These are phyloP conservation scores for Drosophila longiperda DNA, from an alignment of 2,888 invertebrate genomes.

Conservation along the genomic window DNA sequence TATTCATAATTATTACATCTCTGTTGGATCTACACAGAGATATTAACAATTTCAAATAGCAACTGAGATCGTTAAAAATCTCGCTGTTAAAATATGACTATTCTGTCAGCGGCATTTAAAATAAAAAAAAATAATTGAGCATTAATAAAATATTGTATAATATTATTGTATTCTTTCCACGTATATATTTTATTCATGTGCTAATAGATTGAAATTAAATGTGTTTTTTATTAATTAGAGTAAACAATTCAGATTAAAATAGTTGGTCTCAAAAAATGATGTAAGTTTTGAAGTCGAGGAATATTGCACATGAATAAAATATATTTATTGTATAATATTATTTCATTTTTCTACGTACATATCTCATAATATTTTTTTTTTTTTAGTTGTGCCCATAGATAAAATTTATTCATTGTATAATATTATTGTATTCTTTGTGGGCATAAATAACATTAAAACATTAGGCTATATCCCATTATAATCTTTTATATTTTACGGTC, in stretches of 20 bases:
- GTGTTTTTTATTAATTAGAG: too few species aligned
- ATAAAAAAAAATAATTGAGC: too few species aligned
- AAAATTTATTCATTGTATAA: background rate
- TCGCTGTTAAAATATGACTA: background rate
- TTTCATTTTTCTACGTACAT: background rate
- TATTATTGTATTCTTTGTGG: background rate
- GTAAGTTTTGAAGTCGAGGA: background rate
- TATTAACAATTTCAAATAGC: background rate
- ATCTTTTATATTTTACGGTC: background rate
- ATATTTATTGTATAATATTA: background rate
- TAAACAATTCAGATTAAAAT: too few species aligned
- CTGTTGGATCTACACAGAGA: background rate
- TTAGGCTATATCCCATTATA: background rate
- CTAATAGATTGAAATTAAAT: too few species aligned
- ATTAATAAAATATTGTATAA: background rate
- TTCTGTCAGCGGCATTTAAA: background rate
- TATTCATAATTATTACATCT: background rate
- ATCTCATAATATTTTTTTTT: background rate
- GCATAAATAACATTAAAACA: background rate
- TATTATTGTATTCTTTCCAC: too few species aligned
- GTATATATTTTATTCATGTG: too few species aligned
- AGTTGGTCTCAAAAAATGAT: background rate
- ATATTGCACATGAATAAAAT: background rate
- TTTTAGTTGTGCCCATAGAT: background rate
- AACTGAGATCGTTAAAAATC: background rate